These are phyloP conservation scores for Lophura nycthemera DNA, from an alignment of 2,113 vertebrate genomes.

Conservation along the genomic window DNA sequence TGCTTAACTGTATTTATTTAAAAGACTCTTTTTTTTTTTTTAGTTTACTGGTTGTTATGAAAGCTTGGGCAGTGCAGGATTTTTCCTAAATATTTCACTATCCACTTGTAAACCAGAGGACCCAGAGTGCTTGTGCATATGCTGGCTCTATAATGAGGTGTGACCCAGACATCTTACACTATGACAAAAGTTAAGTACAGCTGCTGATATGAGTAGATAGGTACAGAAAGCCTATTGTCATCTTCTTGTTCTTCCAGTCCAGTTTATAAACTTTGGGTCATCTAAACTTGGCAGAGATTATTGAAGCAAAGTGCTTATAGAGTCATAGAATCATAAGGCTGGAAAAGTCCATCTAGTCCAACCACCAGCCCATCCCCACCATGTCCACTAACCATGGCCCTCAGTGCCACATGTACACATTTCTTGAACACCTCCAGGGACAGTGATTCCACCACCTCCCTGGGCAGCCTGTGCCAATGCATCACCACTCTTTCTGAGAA, in stretches of 20 bases:
- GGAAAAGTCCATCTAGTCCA: neutral
- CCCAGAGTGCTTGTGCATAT: neutral
- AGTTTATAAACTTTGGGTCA: neutral
- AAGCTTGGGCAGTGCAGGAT: neutral
- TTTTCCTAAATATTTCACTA: neutral
- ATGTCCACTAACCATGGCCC: too few relatives aligned
- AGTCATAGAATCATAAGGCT: too few relatives aligned
- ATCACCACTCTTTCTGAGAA: too few relatives aligned
- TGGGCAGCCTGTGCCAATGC: too few relatives aligned
- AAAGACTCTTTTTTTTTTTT: neutral
- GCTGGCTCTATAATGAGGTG: rapidly evolving
- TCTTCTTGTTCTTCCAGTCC: neutral
- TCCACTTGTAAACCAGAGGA: neutral
- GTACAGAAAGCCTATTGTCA: neutral
- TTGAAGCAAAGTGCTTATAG: neutral
- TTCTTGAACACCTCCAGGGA: too few relatives aligned
- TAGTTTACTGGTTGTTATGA: neutral
- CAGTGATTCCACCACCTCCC: too few relatives aligned
- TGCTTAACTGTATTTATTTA: neutral
- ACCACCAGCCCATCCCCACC: too few relatives aligned
- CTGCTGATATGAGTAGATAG: rapidly evolving
- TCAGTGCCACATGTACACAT: too few relatives aligned
- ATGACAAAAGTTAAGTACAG: neutral
- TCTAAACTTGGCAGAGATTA: neutral
- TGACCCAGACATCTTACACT: rapidly evolving